Conservation (phyloP, 2,113 vertebrate genomes). For the Cephalopterus ornatus region DNA sequence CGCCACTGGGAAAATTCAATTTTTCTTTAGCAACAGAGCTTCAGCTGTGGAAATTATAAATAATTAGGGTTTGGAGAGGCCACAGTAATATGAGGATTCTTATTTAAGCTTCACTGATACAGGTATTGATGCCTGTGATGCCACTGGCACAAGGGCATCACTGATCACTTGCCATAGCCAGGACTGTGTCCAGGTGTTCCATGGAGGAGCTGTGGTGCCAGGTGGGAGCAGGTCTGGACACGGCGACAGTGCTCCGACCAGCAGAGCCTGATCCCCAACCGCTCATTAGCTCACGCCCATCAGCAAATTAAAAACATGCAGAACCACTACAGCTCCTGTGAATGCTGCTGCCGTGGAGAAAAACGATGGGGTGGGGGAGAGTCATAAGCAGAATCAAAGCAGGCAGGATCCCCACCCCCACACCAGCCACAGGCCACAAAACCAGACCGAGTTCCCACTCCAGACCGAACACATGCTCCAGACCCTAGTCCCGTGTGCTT, state of each 20-base stretch:
- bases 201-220: background rate
- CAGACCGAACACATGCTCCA: accelerated
- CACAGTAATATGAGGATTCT: background rate
- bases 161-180: accelerated
- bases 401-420: background rate
- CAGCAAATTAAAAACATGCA: background rate
- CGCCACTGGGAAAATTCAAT: background rate
- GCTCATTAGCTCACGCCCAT: background rate
- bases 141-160: too few species aligned
- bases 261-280: background rate
- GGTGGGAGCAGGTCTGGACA: background rate
- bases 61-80: background rate
- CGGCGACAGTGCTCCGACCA: background rate
- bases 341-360: accelerated
- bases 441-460: too few species aligned
- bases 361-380: background rate
- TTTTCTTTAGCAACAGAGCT: background rate
- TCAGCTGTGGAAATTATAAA: background rate
- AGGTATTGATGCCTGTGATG: accelerated
- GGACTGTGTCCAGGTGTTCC: accelerated
- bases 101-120: background rate
- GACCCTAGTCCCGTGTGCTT: background rate
- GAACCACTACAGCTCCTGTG: background rate
- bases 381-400: background rate
- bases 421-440: background rate